Base-by-base conservation (phyloP, 2,797 vertebrate genomes). In the Danio aesculapii region DNA sequence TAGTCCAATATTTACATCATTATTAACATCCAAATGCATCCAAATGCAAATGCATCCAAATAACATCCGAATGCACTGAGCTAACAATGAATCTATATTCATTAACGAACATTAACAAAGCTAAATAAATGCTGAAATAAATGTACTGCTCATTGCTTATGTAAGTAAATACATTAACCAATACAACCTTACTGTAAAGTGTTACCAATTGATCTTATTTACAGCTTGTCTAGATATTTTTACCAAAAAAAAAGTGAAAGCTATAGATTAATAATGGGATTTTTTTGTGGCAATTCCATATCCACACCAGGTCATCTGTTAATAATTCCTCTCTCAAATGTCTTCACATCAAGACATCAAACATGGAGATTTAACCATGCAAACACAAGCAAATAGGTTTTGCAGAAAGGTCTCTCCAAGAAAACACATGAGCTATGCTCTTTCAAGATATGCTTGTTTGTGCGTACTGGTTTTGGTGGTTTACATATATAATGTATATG, bases 361-460 rank as follows among this genome's bases (percentile, higher is more conserved):
- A 55, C 75, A 46, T 76, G 76, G 74, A 70, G 68, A 79, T 85
- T 82, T 87, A 88, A 86, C 82, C 92, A 92, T 94, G 91, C 92
- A 89, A 82, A 77, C 64, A 87, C 91, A 91, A 92, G 92, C 93
- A 87, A 80, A 84, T 14, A 79, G 74, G 85, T 87, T 30, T 30
- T 30, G 30, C 30, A 30, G 30, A 71, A 44, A 85, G 57, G 77
- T 59, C 43, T 67, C 68, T 84, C 69, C 87, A 80, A 89, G 77
- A 16, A 74, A 77, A 21, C 30, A 57, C 8, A 61, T 10, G 30
- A 43, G 11, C 44, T 41, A 17, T 50, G 57, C 17, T 72, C 73
- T 64, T 30, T 58, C 46, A 16, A 63, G 9, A 10, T 78, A 17
- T 21, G 58, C 8, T 85, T 85, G 70, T 64, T 11, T 61, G 12